Base-by-base conservation (phyloP, 2,113 vertebrate species). In the Embiotoca jacksoni region DNA sequence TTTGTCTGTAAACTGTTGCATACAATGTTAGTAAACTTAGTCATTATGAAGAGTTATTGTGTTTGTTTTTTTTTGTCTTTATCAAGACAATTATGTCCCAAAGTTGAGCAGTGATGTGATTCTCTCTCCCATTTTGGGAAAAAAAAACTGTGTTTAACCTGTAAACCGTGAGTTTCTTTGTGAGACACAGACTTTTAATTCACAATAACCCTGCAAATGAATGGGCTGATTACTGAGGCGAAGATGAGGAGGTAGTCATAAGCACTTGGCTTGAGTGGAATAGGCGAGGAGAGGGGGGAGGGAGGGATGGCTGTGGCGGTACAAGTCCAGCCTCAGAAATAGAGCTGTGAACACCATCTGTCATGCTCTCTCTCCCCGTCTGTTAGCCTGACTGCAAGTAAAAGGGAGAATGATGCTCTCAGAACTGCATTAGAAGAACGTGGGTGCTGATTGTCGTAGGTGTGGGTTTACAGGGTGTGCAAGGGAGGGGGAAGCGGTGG, bases 321-420 rank as follows among this genome's bases (percentile, higher is more conserved):
- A 93, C 92, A 94, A 92, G 94, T 95, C 95, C 95, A 94, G 93
- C 91, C 94, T 95, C 94, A 94, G 95, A 95, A 95, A 95, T 95
- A 95, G 95, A 95, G 95, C 92, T 95, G 94, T 94, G 94, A 95
- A 95, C 94, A 93, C 94, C 95, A 95, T 95, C 94, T 95, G 94
- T 94, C 94, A 91, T 91, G 91, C 93, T 94, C 91, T 92, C 94
- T 93, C 93, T 94, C 92, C 89, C 91, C 93, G 92, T 93, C 92
- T 94, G 91, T 93, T 93, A 92, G 92, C 92, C 90, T 91, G 92
- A 92, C 92, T 93, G 93, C 87, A 90, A 93, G 92, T 87, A 83
- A 88, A 88, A 92, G 84, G 82, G 88, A 91, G 89, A 93, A 90
- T 80, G 91, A 87, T 89, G 92, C 93, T 90, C 93, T 91, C 87